Conservation (phyloP, 1,140 invertebrate genomes). For the Arctopsyche grandis region DNA sequence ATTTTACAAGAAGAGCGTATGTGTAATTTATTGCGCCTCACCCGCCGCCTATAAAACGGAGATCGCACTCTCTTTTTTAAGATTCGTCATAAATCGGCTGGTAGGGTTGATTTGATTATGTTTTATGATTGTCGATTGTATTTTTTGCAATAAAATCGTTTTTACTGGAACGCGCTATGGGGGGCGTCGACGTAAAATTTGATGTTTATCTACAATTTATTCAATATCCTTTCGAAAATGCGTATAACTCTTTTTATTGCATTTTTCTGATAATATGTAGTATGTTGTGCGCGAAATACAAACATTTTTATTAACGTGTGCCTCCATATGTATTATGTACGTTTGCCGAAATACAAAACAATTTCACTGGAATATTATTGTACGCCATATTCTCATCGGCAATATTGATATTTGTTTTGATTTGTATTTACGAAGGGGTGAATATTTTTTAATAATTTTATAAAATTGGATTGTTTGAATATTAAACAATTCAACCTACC, state of each 20-base stretch:
- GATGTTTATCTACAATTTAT: slow-evolving; percentile 31
- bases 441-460: no score
- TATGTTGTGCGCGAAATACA: not conserved
- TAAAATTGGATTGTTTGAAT: no score
- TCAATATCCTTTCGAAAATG: slow-evolving; percentile 5
- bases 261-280: not conserved
- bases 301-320: slow-evolving; percentile 8
- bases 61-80: not conserved
- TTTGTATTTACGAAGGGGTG: no score
- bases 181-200: slow-evolving; percentile 16
- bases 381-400: no score
- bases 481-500: no score
- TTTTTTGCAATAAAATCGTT: slow-evolving; percentile 22
- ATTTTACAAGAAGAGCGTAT: no score
- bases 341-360: no score
- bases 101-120: slow-evolving; percentile 13
- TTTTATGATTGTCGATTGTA: slow-evolving; percentile 31
- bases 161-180: slow-evolving; percentile 2
- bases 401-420: no score
- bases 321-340: no score
- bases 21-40: no score
- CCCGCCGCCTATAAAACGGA: no score
- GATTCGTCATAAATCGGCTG: not conserved
- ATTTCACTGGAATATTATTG: no score
- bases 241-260: not conserved